Conservation (phyloP, 2,113 vertebrate genomes). For the Corynorhinus townsendii region DNA sequence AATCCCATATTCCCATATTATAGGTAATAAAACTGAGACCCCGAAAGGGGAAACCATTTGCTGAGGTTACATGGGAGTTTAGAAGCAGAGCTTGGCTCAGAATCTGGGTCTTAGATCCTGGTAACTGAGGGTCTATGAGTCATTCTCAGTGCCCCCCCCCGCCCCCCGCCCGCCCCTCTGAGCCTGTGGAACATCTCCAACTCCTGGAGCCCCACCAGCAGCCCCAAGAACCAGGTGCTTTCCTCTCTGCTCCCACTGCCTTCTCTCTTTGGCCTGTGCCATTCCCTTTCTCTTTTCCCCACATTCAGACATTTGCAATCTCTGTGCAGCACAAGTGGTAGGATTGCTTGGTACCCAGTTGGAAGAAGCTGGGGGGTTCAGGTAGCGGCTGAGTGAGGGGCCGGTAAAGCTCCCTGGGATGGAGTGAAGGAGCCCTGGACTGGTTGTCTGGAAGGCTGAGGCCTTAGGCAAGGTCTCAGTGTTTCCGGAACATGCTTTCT, state of each 20-base stretch:
- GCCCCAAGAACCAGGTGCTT: not conserved
- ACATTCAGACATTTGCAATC: not conserved
- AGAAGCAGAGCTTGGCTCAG: not conserved
- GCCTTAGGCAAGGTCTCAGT: not conserved
- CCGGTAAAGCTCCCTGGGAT: not conserved
- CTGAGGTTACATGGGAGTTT: not conserved
- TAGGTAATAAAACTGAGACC: not conserved
- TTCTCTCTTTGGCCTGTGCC: not conserved
- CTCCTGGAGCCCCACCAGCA: not conserved
- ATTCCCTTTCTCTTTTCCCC: not conserved
- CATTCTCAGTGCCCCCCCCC: accelerated
- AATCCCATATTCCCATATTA: not conserved
- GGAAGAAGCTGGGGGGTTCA: not conserved
- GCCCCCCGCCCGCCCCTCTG: accelerated
- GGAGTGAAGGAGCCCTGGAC: not conserved
- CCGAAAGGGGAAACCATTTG: not conserved
- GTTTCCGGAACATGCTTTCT: not conserved
- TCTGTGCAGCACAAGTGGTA: not conserved
- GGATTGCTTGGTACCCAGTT: not conserved
- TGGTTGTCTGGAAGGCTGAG: not conserved
- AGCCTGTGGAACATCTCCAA: not conserved
- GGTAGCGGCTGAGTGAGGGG: not conserved
- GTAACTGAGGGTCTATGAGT: not conserved
- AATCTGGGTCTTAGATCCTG: not conserved
- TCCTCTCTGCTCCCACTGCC: not conserved